Evolutionary conservation across 2,888 invertebrate genomes (phyloP).

Genomic region (Empis stercorea): DNA sequence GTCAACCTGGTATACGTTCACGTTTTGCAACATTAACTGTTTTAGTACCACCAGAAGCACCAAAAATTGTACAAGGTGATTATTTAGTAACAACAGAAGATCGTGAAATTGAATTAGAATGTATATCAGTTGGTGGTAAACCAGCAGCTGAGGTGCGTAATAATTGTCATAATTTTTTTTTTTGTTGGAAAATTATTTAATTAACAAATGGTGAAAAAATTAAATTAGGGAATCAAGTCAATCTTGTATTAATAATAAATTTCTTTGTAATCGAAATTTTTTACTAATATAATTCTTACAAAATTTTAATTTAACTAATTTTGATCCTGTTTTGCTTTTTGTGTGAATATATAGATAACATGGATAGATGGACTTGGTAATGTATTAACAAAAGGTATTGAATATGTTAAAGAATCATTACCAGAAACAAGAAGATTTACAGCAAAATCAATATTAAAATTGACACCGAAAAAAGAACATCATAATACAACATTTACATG

Average conservation of each 20-base stretch:
- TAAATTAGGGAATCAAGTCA: too few species aligned
- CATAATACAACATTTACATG: conserved; percentile 86
- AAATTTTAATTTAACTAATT: too few species aligned
- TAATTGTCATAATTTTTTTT: too few species aligned
- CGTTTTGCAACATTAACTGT: conserved; percentile 75
- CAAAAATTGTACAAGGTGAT: conserved; percentile 74
- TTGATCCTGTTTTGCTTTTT: neutral
- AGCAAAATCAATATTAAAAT: conserved; percentile 68
- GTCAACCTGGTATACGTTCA: conserved; percentile 71
- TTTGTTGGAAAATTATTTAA: neutral
- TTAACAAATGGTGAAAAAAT: too few species aligned
- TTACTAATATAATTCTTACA: too few species aligned
- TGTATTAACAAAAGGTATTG: conserved; percentile 67
- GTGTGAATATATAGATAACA: conserved; percentile 55
- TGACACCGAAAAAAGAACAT: conserved; percentile 76
- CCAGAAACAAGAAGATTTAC: conserved; percentile 72
- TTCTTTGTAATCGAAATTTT: too few species aligned
- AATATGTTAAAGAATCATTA: conserved; percentile 59
- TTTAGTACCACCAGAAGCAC: conserved; percentile 80
- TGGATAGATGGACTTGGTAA: conserved; percentile 85
- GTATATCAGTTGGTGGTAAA: conserved; percentile 81
- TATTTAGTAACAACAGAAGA: conserved; percentile 79
- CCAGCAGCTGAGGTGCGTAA: conserved; percentile 77
- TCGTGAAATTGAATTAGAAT: conserved; percentile 78
- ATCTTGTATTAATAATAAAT: too few species aligned